Evolutionary conservation across 2,888 invertebrate genomes (phyloP), one percentile per base, ranked within the genome.

Genomic region (Mellilla xanthometata): DNA sequence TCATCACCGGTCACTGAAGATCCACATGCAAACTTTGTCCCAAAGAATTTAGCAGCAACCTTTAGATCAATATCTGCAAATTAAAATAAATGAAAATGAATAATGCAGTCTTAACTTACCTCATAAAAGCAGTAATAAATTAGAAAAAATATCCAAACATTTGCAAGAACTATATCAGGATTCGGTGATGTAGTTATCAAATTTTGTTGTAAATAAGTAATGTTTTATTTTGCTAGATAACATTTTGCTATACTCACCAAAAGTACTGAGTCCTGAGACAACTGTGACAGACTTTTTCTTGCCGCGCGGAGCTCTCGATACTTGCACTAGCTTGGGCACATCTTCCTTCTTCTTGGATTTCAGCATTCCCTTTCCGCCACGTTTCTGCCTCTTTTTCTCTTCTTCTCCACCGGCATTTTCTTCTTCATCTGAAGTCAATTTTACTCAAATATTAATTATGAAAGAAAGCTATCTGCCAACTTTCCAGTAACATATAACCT

Each of bases 261-360:
- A 99, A 58, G 97, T 96, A 72, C 95, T 96, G 30, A 99, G 90
- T 24, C 99, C 99, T 29, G 97, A 97, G 0, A 99, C 96, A 8
- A 99, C 97, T 2, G 99, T 99, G 1, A 99, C 98, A 28, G 96
- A 97, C 92, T 99, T 99, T 93, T 99, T 99, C 78, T 99, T 99
- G 51, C 99, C 99, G 62, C 99, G 92, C 11, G 98, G 97, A 54
- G 97, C 96, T 69, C 97, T 92, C 1, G 96, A 97, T 2, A 97
- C 92, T 69, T 94, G 94, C 30, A 97, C 94, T 76, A 95, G 92
- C 75, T 96, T 96, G 7, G 96, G 96, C 7, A 94, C 95, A 80
- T 96, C 96, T 62, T 96, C 96, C 75, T 96, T 97, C 90, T 98
- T 98, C 84, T 98, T 98, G 6, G 97, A 94, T 79, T 98, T 98